Percentiles rank a stretch among this genome's conserved stretches.
phyloP scores from a whole-genome alignment of 2,113 vertebrate genomes.

The Colius striatus region DNA sequence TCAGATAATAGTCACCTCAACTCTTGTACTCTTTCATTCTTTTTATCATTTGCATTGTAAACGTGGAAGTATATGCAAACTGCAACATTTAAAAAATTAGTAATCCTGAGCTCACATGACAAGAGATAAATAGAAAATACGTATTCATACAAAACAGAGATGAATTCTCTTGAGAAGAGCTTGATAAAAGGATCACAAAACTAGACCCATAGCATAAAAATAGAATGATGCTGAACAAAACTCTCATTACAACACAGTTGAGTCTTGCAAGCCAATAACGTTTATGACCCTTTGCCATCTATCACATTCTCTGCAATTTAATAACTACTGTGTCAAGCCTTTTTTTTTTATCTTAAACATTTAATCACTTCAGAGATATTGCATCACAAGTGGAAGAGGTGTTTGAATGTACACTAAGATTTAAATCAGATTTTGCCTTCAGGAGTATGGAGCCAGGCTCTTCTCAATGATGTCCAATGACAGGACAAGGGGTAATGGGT shows the following conservation, averaged over 20 bases:
- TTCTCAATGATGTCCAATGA: too few relatives aligned
- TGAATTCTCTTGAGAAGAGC: neutral
- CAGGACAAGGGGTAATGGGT: too few relatives aligned
- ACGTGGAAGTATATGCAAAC: neutral
- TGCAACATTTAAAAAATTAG: neutral
- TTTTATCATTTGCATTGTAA: neutral
- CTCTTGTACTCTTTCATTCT: neutral
- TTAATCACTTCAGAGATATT: conserved; percentile 11
- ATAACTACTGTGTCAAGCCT: neutral
- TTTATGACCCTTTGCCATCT: neutral
- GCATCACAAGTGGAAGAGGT: neutral
- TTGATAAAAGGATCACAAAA: neutral
- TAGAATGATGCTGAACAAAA: neutral
- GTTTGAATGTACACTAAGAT: neutral
- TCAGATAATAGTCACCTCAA: neutral
- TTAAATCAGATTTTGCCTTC: conserved; percentile 28
- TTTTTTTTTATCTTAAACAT: neutral
- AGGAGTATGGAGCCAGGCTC: too few relatives aligned
- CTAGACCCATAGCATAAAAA: neutral
- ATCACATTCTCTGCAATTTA: neutral
- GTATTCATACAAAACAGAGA: neutral
- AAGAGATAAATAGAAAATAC: neutral
- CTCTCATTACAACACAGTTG: neutral
- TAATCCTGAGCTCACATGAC: neutral
- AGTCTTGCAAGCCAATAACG: neutral